These are phyloP conservation scores for Mythimna loreyi DNA, from an alignment of 2,888 invertebrate genomes.

Conservation along the genomic window DNA sequence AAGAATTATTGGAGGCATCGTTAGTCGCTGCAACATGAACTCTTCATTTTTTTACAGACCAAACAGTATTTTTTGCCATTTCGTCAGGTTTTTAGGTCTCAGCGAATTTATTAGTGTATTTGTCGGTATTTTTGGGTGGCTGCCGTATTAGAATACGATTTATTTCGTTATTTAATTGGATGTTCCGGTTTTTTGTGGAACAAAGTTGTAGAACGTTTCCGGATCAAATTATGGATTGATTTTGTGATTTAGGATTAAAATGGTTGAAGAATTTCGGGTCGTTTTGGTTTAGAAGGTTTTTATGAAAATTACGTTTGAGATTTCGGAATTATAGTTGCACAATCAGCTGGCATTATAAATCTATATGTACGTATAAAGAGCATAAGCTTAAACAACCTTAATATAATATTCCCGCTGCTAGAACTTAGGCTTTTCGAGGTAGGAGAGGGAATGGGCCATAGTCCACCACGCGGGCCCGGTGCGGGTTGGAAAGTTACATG, in stretches of 20 bases:
- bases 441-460: too few species aligned
- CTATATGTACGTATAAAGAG: too few species aligned
- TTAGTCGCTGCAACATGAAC: conserved; percentile 82
- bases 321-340: too few species aligned
- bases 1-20: conserved; percentile 86
- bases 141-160: conserved; percentile 71
- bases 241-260: background rate
- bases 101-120: conserved; percentile 82
- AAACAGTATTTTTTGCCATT: conserved; percentile 77
- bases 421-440: too few species aligned
- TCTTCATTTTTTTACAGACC: conserved; percentile 52
- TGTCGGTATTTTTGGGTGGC: conserved; percentile 74
- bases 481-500: too few species aligned
- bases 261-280: conserved; percentile 21
- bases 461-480: too few species aligned
- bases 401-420: too few species aligned
- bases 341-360: too few species aligned
- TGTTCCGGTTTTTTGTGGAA: conserved; percentile 64
- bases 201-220: conserved; percentile 30
- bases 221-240: conserved; percentile 19
- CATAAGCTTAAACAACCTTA: too few species aligned
- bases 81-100: conserved; percentile 82
- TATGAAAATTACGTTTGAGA: too few species aligned
- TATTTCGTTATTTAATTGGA: conserved; percentile 61
- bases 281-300: too few species aligned